phyloP scores from a whole-genome alignment of 2,113 vertebrate species.

The Epinephelus moara region DNA sequence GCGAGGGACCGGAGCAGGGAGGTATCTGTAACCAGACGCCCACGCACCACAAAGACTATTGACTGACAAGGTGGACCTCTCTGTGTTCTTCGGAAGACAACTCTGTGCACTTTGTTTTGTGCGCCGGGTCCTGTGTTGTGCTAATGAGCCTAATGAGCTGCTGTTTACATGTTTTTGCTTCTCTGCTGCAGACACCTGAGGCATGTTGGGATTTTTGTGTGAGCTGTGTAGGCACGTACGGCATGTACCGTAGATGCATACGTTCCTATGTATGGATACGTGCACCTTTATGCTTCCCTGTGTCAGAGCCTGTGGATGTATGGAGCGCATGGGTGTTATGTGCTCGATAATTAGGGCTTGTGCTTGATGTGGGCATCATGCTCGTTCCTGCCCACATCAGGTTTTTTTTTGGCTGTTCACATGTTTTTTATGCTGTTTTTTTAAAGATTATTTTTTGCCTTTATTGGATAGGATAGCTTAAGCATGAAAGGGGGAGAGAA shows the following conservation, averaged over 20 bases:
- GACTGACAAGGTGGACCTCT: constrained; percentile 72
- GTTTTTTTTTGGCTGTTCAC: neutral
- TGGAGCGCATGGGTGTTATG: neutral
- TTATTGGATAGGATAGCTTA: too few relatives aligned
- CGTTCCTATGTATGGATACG: neutral
- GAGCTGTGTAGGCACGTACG: constrained; percentile 26
- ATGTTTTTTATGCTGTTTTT: neutral
- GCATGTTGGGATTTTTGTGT: constrained; percentile 32
- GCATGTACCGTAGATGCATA: neutral
- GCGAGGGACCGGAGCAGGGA: constrained; percentile 65
- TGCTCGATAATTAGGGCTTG: neutral
- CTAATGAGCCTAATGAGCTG: constrained; percentile 72
- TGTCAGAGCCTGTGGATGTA: constrained; percentile 21
- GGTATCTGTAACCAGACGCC: constrained; percentile 77
- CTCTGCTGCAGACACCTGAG: constrained; percentile 57
- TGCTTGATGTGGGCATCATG: too few relatives aligned
- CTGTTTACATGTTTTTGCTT: constrained; percentile 56
- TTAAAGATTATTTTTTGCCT: too few relatives aligned
- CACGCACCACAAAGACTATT: constrained; percentile 56
- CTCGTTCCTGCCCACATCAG: constrained; percentile 9
- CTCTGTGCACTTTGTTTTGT: constrained; percentile 15
- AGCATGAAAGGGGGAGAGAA: too few relatives aligned
- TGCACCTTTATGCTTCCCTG: constrained; percentile 23
- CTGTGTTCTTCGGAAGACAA: constrained; percentile 34
- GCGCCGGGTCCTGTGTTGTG: constrained; percentile 11